Evolutionary conservation across 2,888 invertebrate genomes (phyloP), one percentile per base, ranked within the genome.

Genomic region (Phalera bucephala): DNA sequence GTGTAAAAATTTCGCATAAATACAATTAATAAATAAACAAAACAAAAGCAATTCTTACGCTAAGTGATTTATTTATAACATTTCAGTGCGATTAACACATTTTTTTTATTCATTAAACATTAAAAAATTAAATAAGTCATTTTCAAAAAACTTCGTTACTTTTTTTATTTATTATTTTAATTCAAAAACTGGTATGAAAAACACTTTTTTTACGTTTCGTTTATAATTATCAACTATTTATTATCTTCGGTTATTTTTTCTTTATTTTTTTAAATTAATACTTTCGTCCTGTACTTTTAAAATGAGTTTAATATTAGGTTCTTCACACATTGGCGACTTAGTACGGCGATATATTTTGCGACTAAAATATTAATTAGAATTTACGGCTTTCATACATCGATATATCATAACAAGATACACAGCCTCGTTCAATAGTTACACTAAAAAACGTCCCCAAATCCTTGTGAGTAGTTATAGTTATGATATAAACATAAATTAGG

Each of bases 221-320:
- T 50, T 34, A 43, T 50, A 47, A 68, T 71, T 81, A 76, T 65
- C 49, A 53, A 46, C 78, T 85, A 84, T 82, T 85, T 86, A 87
- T 85, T 87, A 86, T 87, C 86, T 57, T 72, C 73, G 65, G 73
- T 76, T 52, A 48, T 53, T 72, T 65, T 67, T 72, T 68, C 69
- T 65, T 51, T 62, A 78, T 67, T 72, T 68, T 69, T 65, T 51
- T 62, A 78, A 84, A 79, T 72, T 72, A 83, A 82, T 83, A 80
- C 73, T 82, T 77, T 68, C 57, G 50, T 79, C 73, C 77, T 80
- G 80, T 78, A 73, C 46, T 76, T 67, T 58, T 45, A 67, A 67
- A 78, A 84, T 63, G 75, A 60, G 52, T 77, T 68, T 74, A 76
- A 73, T 75, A 75, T 80, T 78, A 71, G 55, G 52, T 72, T 68